Conservation (phyloP, 2,797 vertebrate species). For the Pelodytes ibericus region DNA sequence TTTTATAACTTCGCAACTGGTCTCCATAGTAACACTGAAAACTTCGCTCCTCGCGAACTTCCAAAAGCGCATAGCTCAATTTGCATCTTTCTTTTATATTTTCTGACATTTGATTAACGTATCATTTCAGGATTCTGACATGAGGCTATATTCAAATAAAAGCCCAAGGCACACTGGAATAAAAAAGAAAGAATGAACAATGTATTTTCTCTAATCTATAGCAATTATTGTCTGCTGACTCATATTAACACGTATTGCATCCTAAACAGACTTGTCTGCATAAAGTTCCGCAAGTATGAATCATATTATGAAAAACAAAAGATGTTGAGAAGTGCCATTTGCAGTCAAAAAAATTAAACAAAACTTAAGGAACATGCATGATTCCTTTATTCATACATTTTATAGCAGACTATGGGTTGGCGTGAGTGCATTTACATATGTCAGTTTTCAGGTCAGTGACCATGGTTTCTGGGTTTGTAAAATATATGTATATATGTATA, state of each 20-base stretch:
- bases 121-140: not conserved
- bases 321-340: too few species aligned
- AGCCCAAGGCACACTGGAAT: not conserved
- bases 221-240: not conserved
- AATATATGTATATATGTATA: too few species aligned
- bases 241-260: not conserved
- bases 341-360: too few species aligned
- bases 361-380: too few species aligned
- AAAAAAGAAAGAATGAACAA: not conserved
- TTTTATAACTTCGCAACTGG: not conserved
- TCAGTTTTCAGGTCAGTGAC: too few species aligned
- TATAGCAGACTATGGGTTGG: too few species aligned
- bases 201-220: not conserved
- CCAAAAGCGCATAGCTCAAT: too few species aligned
- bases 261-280: not conserved
- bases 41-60: not conserved
- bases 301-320: not conserved
- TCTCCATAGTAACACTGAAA: constrained; percentile 13
- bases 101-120: not conserved
- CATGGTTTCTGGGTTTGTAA: too few species aligned
- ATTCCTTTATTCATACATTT: too few species aligned
- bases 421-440: too few species aligned
- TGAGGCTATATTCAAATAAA: not conserved
- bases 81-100: not conserved
- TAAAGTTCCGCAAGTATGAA: not conserved